A percentile compares a stretch with the other conserved stretches of the same genome.
These are phyloP conservation scores for Bellardia pandia DNA, from an alignment of 2,888 invertebrate species.

Conservation along the genomic window DNA sequence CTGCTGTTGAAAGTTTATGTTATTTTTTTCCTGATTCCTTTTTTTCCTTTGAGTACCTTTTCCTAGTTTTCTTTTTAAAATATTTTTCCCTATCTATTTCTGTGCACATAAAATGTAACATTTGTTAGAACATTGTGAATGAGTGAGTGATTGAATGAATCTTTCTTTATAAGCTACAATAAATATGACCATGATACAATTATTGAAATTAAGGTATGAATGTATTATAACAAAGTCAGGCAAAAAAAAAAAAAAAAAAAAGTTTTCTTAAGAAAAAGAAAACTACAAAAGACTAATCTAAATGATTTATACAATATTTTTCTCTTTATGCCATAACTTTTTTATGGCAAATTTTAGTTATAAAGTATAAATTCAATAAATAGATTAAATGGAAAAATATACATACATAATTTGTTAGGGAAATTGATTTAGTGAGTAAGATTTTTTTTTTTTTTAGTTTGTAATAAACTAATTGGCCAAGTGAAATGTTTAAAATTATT, in stretches of 20 bases:
- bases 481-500: not conserved
- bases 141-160: constrained; percentile 64
- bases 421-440: not conserved
- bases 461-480: too few species aligned
- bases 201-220: constrained; percentile 67
- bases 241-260: constrained; percentile 39
- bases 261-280: constrained; percentile 26
- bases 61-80: not conserved
- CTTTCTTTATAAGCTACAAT: constrained; percentile 37
- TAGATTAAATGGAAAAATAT: constrained; percentile 6
- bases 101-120: constrained; percentile 50
- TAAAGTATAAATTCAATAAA: constrained; percentile 51
- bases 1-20: constrained; percentile 10
- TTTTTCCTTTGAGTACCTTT: not conserved
- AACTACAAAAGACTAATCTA: not conserved
- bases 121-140: constrained; percentile 58
- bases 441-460: too few species aligned
- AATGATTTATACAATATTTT: constrained; percentile 3
- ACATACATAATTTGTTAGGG: not conserved
- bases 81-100: not conserved
- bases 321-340: not conserved
- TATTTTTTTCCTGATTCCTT: not conserved
- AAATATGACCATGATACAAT: constrained; percentile 64
- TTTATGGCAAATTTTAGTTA: constrained; percentile 3
- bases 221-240: constrained; percentile 50